These are phyloP conservation scores for Corythaixoides concolor DNA, from an alignment of 2,113 vertebrate species.

Conservation along the genomic window DNA sequence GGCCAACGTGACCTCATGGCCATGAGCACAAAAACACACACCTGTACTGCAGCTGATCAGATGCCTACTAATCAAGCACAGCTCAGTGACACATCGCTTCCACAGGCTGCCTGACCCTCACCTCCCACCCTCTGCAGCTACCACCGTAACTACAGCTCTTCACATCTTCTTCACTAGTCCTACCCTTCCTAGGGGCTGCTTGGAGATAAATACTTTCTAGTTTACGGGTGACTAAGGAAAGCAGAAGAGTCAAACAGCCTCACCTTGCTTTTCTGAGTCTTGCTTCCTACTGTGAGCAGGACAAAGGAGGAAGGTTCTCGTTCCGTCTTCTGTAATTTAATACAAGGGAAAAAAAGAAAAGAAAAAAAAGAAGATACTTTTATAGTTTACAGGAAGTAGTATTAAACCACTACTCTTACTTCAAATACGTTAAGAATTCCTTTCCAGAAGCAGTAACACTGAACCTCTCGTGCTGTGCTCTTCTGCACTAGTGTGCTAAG, in stretches of 20 bases:
- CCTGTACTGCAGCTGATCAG: not conserved
- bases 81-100: not conserved
- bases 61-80: not conserved
- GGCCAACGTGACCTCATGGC: not conserved
- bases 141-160: not conserved
- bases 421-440: not conserved
- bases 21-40: not conserved
- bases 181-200: not conserved
- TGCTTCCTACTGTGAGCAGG: slow-evolving; percentile 82
- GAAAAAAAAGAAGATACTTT: not conserved
- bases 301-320: slow-evolving; percentile 84
- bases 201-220: not conserved
- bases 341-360: not conserved
- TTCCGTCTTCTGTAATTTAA: slow-evolving; percentile 67
- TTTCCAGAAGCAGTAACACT: not conserved
- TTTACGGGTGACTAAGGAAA: not conserved
- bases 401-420: not conserved
- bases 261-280: slow-evolving; percentile 91
- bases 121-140: not conserved
- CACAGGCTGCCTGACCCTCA: not conserved
- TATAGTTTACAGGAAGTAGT: not conserved
- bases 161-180: not conserved
- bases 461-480: not conserved
- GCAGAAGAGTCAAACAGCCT: not conserved
- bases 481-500: not conserved